phyloP scores from a whole-genome alignment of 92 coral and sea anemone species.

The Phenganax marumi region DNA sequence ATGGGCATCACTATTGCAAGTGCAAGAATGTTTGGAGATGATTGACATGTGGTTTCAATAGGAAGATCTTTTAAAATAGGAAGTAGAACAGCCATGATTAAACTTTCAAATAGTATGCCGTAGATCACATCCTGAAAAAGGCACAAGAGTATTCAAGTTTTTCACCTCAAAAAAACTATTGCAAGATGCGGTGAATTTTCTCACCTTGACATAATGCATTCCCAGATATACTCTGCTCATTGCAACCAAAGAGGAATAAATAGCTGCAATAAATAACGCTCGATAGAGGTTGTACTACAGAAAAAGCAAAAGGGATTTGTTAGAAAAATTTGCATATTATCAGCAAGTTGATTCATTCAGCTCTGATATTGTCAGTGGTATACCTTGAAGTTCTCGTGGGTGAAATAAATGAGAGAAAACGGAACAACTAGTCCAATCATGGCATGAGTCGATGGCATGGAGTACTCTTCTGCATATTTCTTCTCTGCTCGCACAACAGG shows the following conservation, averaged over 20 bases:
- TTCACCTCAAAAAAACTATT: neutral
- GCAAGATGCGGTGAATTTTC: neutral
- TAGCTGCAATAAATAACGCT: conserved; percentile 69
- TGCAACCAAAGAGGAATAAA: conserved; percentile 77
- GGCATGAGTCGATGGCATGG: conserved; percentile 96
- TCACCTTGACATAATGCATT: conserved; percentile 91
- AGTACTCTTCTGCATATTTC: conserved; percentile 79
- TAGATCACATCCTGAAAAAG: conserved; percentile 75
- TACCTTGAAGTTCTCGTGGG: conserved; percentile 89
- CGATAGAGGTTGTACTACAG: conserved; percentile 77
- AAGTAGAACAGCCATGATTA: conserved; percentile 62
- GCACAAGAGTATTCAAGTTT: neutral
- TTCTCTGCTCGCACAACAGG: conserved; percentile 86
- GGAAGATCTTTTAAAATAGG: conserved; percentile 61
- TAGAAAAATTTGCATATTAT: neutral
- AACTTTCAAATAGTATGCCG: conserved; percentile 66
- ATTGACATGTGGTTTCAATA: conserved; percentile 69
- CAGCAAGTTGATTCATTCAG: conserved; percentile 11
- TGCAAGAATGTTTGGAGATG: conserved; percentile 79
- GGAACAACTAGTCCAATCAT: conserved; percentile 92
- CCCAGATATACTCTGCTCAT: conserved; percentile 94
- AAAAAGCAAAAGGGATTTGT: neutral
- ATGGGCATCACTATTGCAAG: conserved; percentile 68
- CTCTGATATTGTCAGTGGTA: neutral
- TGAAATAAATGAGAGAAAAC: conserved; percentile 78